phyloP scores from a whole-genome alignment of 2,113 vertebrate species.

The Lota lota region DNA sequence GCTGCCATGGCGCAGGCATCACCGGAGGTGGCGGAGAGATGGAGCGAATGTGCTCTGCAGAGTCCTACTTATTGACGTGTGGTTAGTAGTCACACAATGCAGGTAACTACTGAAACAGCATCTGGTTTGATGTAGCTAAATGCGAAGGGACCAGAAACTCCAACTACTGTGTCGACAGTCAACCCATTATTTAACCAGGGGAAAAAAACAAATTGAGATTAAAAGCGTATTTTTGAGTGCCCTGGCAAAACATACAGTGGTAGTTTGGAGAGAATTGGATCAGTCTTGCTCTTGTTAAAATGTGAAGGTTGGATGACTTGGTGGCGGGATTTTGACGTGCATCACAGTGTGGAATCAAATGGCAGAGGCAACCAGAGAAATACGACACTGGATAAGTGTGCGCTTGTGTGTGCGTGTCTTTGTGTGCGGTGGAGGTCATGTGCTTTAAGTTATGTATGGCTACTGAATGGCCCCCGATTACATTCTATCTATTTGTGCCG shows the following conservation, averaged over 20 bases:
- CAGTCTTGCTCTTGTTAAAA: slow-evolving; percentile 8
- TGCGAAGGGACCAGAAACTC: too few species aligned
- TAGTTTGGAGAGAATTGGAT: too few species aligned
- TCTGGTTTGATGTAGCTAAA: too few species aligned
- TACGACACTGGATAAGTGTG: slow-evolving; percentile 21
- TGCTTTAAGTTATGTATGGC: slow-evolving; percentile 39
- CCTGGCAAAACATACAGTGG: too few species aligned
- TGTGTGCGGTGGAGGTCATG: slow-evolving; percentile 29
- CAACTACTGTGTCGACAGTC: too few species aligned
- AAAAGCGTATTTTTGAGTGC: too few species aligned
- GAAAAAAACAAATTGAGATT: too few species aligned
- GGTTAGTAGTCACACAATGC: slow-evolving; percentile 48
- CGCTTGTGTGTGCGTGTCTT: too few species aligned
- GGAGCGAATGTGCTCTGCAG: slow-evolving; percentile 13
- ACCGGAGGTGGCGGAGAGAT: slow-evolving; percentile 51
- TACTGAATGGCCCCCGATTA: slow-evolving; percentile 49
- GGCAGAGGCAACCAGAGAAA: slow-evolving; percentile 26
- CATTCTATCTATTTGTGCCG: slow-evolving; percentile 50
- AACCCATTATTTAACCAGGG: too few species aligned
- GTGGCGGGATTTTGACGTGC: slow-evolving; percentile 14
- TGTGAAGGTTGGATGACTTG: slow-evolving; percentile 19
- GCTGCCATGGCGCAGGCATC: slow-evolving; percentile 54
- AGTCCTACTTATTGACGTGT: slow-evolving; percentile 35
- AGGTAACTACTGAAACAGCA: too few species aligned
- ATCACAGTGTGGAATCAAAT: slow-evolving; percentile 24